phyloP scores from a whole-genome alignment of 1,140 invertebrate species.

The Leptinotarsa texana region DNA sequence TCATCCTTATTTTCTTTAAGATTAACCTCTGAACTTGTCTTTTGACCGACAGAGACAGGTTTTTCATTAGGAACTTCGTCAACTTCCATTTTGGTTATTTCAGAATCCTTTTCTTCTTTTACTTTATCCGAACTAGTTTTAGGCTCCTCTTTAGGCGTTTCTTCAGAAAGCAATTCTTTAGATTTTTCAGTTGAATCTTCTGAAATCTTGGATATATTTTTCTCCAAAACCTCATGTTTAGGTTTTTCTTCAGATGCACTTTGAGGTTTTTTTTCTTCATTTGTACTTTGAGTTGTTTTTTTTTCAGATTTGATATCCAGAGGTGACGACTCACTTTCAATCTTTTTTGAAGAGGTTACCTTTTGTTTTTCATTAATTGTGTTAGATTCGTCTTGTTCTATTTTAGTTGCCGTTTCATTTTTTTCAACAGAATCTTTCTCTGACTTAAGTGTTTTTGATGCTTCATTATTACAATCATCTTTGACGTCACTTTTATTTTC shows the following conservation, averaged over 20 bases:
- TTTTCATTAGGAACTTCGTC: slow-evolving; percentile 9
- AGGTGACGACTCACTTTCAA: neutral
- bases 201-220: no score
- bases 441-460: neutral
- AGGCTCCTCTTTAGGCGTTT: slow-evolving; percentile 26
- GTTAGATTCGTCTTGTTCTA: neutral
- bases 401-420: neutral
- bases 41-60: neutral
- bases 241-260: slow-evolving; percentile 13
- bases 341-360: neutral
- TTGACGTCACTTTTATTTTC: slow-evolving; percentile 17
- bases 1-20: slow-evolving; percentile 10
- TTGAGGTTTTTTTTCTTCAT: slow-evolving; percentile 11
- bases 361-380: slow-evolving; percentile 4
- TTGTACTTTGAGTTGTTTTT: slow-evolving; percentile 5
- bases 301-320: neutral
- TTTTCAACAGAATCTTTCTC: no score
- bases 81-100: slow-evolving; percentile 27
- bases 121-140: neutral
- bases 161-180: slow-evolving; percentile 34
- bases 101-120: neutral
- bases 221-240: neutral
- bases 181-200: slow-evolving; percentile 33
- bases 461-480: slow-evolving; percentile 5
- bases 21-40: neutral